A percentile compares a stretch with the other conserved stretches of the same genome.
These are phyloP conservation scores for Drosophila insularis DNA, from an alignment of 1,140 invertebrate species.

Conservation along the genomic window DNA sequence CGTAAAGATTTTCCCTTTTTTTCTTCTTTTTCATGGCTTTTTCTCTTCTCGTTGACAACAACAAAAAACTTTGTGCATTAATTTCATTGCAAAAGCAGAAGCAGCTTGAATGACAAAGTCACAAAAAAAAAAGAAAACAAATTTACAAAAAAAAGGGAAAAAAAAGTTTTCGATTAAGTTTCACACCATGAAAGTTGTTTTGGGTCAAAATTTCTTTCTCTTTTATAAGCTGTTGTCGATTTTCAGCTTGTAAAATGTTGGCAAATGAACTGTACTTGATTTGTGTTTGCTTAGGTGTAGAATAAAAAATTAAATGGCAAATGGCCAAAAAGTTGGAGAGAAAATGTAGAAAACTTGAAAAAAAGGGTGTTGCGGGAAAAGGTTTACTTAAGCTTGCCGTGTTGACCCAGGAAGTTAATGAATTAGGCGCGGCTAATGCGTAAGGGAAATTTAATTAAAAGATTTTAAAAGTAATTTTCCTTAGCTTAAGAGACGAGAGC, in stretches of 20 bases:
- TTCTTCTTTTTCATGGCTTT: background rate
- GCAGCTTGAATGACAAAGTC: constrained; percentile 65
- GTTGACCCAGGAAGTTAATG: constrained; percentile 20
- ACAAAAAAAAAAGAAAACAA: constrained; percentile 28
- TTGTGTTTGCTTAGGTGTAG: constrained; percentile 48
- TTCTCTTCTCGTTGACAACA: constrained; percentile 23
- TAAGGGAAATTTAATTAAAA: constrained; percentile 47
- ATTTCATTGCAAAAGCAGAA: constrained; percentile 73
- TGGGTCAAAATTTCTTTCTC: constrained; percentile 42
- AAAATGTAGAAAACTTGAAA: background rate
- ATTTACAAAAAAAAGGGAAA: constrained; percentile 39
- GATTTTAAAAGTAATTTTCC: constrained; percentile 6
- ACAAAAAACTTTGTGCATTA: constrained; percentile 77
- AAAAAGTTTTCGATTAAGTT: constrained; percentile 78
- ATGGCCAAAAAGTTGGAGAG: constrained; percentile 29
- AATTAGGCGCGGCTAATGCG: constrained; percentile 41
- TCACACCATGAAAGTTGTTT: constrained; percentile 40
- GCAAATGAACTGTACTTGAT: constrained; percentile 73
- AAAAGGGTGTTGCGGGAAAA: background rate
- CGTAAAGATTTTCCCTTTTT: constrained; percentile 47
- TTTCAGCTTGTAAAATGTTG: constrained; percentile 58
- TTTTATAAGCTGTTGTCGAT: constrained; percentile 59
- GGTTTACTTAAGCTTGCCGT: constrained; percentile 4
- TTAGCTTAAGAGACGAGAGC: background rate
- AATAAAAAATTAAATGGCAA: constrained; percentile 32